phyloP scores from a whole-genome alignment of 2,888 invertebrate genomes.

The Epistrophe eligans region DNA sequence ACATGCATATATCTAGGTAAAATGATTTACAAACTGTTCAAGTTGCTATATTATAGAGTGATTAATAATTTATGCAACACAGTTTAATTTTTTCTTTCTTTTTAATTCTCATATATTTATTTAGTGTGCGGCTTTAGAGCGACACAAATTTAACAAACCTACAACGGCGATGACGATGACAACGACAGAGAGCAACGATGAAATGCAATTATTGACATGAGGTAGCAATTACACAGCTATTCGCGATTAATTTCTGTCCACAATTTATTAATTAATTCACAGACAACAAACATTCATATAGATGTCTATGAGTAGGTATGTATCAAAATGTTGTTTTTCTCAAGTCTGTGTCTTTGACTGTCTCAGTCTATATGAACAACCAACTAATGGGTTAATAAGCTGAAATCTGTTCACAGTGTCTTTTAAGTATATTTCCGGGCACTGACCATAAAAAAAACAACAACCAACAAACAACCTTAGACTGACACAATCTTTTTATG shows the following conservation, averaged over 20 bases:
- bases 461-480: constrained; percentile 17
- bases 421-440: constrained; percentile 70
- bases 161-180: constrained; percentile 26
- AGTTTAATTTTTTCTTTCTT: constrained; percentile 45
- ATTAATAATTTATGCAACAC: constrained; percentile 69
- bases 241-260: constrained; percentile 76
- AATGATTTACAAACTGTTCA: constrained; percentile 60
- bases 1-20: constrained; percentile 20
- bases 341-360: constrained; percentile 9
- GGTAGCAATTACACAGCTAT: constrained; percentile 76
- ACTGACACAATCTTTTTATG: constrained; percentile 68
- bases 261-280: constrained; percentile 72
- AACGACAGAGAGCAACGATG: constrained; percentile 23
- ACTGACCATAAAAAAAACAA: constrained; percentile 39
- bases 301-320: not conserved
- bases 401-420: constrained; percentile 38
- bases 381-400: constrained; percentile 70
- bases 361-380: constrained; percentile 11
- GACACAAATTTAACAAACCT: not conserved
- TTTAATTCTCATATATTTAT: constrained; percentile 46
- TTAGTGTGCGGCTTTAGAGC: constrained; percentile 48
- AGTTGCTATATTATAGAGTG: constrained; percentile 19
- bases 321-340: constrained; percentile 8
- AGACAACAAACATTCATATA: constrained; percentile 41
- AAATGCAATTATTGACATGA: constrained; percentile 75